A percentile compares a stretch with the other conserved stretches of the same genome.
These are phyloP conservation scores for Epizoanthus rinbou DNA, from an alignment of 92 coral and sea anemone genomes.

Conservation along the genomic window DNA sequence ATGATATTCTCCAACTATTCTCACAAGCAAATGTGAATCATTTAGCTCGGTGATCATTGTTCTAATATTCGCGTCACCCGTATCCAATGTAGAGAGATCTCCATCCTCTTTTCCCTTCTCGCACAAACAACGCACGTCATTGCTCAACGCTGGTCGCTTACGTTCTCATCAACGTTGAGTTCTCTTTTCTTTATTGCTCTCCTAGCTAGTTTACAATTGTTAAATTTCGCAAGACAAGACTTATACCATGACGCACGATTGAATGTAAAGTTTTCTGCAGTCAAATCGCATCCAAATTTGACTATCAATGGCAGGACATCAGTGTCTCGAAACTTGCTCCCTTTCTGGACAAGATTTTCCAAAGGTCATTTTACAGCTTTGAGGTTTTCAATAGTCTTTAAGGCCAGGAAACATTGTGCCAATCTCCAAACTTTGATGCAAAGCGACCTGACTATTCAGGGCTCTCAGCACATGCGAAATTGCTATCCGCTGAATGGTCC, in stretches of 20 bases:
- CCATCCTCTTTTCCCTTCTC: neutral
- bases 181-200: neutral
- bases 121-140: slow-evolving; percentile 13
- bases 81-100: neutral
- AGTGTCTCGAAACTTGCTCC: too few relatives aligned
- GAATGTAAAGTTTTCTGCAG: neutral
- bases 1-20: slow-evolving; percentile 1
- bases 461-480: too few relatives aligned
- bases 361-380: too few relatives aligned
- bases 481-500: too few relatives aligned
- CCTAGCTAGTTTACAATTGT: slow-evolving; percentile 2
- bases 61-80: slow-evolving; percentile 18
- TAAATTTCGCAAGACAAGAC: slow-evolving; percentile 47
- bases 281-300: neutral
- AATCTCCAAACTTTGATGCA: too few relatives aligned
- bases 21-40: neutral
- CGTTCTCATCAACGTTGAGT: neutral
- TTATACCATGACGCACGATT: slow-evolving; percentile 43
- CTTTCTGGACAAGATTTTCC: too few relatives aligned
- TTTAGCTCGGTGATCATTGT: neutral
- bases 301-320: too few relatives aligned
- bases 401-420: too few relatives aligned
- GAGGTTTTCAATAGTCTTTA: too few relatives aligned
- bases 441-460: too few relatives aligned
- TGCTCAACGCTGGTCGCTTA: slow-evolving; percentile 44